Conservation (phyloP, 2,113 vertebrate genomes). For the Platycercus adscitus region DNA sequence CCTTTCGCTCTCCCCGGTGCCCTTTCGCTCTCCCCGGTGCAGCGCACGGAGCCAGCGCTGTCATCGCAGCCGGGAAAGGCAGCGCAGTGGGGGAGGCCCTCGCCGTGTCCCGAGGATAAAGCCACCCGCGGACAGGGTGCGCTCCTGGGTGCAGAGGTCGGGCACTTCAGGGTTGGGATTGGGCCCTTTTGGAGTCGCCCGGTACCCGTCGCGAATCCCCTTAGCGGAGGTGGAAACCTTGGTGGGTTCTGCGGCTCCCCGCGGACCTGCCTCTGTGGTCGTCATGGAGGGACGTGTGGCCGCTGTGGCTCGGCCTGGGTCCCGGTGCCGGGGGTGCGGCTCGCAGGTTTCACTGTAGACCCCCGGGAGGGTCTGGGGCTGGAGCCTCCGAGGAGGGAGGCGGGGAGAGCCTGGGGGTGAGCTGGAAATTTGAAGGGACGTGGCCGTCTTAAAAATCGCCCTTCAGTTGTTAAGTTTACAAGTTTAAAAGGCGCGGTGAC, state of each 20-base stretch:
- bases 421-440: neutral
- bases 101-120: neutral
- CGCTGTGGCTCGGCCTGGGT: neutral
- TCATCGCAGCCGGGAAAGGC: no score
- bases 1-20: neutral
- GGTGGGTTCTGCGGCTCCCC: neutral
- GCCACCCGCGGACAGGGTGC: no score
- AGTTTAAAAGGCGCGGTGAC: fast-evolving
- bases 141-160: no score
- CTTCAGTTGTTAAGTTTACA: fast-evolving
- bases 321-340: no score
- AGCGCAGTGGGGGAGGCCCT: no score
- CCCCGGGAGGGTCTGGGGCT: neutral
- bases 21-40: neutral
- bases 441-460: fast-evolving
- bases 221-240: fast-evolving
- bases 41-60: no score
- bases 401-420: fast-evolving
- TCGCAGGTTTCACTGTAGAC: neutral
- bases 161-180: neutral
- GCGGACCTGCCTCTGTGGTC: fast-evolving
- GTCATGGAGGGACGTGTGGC: neutral
- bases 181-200: neutral
- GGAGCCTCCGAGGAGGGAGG: neutral
- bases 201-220: fast-evolving